Evolutionary conservation across 1,140 invertebrate species (phyloP), one percentile per base, ranked within the genome.

Genomic region (Listronotus oregonensis): DNA sequence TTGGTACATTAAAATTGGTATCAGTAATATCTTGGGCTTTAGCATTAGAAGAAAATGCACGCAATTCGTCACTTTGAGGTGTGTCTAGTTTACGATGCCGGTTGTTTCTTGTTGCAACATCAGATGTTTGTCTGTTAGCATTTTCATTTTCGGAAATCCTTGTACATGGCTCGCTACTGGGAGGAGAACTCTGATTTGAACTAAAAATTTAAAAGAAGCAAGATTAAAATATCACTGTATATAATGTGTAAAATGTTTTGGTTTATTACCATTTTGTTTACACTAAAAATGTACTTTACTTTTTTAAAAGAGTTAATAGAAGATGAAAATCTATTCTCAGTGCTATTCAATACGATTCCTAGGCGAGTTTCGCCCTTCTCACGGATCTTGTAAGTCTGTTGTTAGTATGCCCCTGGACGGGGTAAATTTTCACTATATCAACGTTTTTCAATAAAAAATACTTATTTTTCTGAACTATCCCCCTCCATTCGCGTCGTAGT

Each of bases 1-100:
- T 90, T 1, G 92, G 91, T 4, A 93, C 85, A 54, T 74, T 78
- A 34, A 81, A 81, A 58, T 82, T 82, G 56, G 81, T 79, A 3
- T 80, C 71, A 72, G 31, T 34, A 9, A 46, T 50, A 32, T 44
- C 21, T 27, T 32, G 57, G 39, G 50, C 40, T 46, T 47, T 54
- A 18, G 43, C 44, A 39, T 52, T 49, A 55, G 66, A 10, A 64
- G 75, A 76, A 56, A 71, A 71, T 21, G 59, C 52, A 9, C 66
- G 68, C 3, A 69, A 46, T 6, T 63, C 66, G 42, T 71, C 66
- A 10, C 42, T 44, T 17, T 58, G 59, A 8, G 62, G 63, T 6
- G 67, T 34, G 34, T 67, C 67, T 4, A 56, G n/a, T 40, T 71
- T 69, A 11, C 55, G 47, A n/a, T 66, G 52, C 18, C 63, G 63